phyloP scores from a whole-genome alignment of 1,140 invertebrate species.

The Amyelois transitella region DNA sequence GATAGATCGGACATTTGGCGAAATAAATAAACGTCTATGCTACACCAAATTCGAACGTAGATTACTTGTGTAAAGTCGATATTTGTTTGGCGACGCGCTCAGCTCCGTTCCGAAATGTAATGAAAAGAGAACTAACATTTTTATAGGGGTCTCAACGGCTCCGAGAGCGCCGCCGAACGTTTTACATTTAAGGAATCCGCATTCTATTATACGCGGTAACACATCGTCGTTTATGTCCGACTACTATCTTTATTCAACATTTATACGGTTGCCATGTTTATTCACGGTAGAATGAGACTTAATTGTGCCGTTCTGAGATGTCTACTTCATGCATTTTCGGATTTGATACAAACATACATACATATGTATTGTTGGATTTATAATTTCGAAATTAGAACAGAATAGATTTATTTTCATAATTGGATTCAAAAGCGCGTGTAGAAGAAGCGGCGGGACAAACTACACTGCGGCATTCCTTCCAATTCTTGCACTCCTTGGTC shows the following conservation, averaged over 20 bases:
- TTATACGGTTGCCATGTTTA: slow-evolving; percentile 15
- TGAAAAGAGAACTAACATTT: slow-evolving; percentile 71
- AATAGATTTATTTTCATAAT: no score
- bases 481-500: no score
- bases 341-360: no score
- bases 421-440: no score
- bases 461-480: no score
- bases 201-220: slow-evolving; percentile 65
- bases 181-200: slow-evolving; percentile 71
- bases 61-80: slow-evolving; percentile 17
- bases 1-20: slow-evolving; percentile 52
- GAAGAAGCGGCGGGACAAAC: no score
- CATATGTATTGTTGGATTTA: no score
- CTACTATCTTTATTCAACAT: slow-evolving; percentile 53
- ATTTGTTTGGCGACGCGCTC: slow-evolving; percentile 22
- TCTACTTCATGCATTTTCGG: no score
- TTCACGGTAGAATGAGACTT: no score
- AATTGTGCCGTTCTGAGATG: no score
- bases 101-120: slow-evolving; percentile 56
- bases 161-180: slow-evolving; percentile 53
- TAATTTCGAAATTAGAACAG: no score
- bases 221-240: slow-evolving; percentile 61
- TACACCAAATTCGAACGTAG: slow-evolving; percentile 3
- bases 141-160: slow-evolving; percentile 71
- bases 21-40: slow-evolving; percentile 32